Percentiles rank a stretch among this genome's conserved stretches.
Conservation (phyloP, 2,888 invertebrate species). For the Drosophila ezoana region DNA sequence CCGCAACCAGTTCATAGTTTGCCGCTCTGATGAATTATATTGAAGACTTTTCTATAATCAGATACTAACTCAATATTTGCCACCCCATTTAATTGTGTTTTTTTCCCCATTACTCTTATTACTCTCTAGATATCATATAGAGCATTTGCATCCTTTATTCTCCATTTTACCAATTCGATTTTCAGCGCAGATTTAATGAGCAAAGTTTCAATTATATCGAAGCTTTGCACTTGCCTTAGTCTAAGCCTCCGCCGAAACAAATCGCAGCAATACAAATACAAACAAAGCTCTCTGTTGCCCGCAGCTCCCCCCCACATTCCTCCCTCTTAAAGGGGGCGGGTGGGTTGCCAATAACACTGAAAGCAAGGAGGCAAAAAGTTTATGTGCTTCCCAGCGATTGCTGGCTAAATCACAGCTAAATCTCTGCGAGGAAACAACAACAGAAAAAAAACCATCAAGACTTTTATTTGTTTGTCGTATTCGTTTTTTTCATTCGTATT, state of each 20-base stretch:
- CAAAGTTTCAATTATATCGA: conserved; percentile 75
- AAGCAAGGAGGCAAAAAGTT: conserved; percentile 65
- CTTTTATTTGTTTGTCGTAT: conserved; percentile 73
- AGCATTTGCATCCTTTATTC: conserved; percentile 4
- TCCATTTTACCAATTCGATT: conserved; percentile 9
- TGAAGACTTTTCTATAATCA: too few relatives aligned
- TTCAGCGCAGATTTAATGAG: conserved; percentile 64
- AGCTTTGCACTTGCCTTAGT: conserved; percentile 54
- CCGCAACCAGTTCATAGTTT: too few relatives aligned
- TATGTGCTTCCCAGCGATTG: conserved; percentile 76
- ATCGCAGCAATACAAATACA: conserved; percentile 65
- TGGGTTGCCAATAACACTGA: conserved; percentile 63
- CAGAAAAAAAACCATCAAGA: conserved; percentile 48
- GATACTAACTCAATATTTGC: too few relatives aligned
- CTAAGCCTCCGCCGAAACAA: conserved; percentile 59
- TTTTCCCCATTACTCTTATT: too few relatives aligned
- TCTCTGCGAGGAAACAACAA: conserved; percentile 53
- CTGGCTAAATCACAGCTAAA: conserved; percentile 79
- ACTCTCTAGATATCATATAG: too few relatives aligned
- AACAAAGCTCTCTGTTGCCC: conserved; percentile 27
- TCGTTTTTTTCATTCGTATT: conserved; percentile 16
- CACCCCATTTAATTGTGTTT: too few relatives aligned
- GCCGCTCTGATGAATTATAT: too few relatives aligned
- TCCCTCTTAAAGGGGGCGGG: too few relatives aligned
- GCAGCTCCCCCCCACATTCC: neutral